Percentiles rank a stretch among this genome's conserved stretches.
Evolutionary conservation across 2,888 invertebrate species (phyloP).

Genomic region (Halictus ligatus): DNA sequence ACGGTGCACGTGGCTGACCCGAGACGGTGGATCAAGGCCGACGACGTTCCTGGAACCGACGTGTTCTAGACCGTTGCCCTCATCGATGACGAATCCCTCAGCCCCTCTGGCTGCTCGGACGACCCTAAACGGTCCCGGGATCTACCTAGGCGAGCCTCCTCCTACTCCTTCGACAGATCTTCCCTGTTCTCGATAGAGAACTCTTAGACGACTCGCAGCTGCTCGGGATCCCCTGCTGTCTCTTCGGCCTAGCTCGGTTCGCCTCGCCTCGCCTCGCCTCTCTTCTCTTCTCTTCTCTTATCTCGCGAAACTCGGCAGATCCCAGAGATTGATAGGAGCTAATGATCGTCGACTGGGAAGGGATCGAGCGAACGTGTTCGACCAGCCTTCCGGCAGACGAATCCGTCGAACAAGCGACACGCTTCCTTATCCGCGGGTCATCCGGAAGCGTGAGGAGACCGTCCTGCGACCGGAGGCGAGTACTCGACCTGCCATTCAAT

Average conservation of each 20-base stretch:
- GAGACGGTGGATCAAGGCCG: conserved; percentile 41
- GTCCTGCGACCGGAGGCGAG: conserved; percentile 19
- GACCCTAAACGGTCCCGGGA: conserved; percentile 3
- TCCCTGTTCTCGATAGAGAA: conserved; percentile 5
- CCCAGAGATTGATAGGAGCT: conserved; percentile 4
- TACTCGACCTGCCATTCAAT: conserved; percentile 57
- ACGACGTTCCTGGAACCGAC: not conserved
- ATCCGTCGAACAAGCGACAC: not conserved
- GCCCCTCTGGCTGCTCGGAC: not conserved
- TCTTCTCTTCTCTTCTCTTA: conserved; percentile 3
- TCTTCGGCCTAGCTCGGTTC: not conserved
- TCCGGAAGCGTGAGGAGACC: conserved; percentile 31
- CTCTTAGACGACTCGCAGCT: conserved; percentile 32
- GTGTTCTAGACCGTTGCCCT: conserved; percentile 11
- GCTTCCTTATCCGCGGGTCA: conserved; percentile 14
- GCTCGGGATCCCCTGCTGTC: not conserved
- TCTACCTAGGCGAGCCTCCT: not conserved
- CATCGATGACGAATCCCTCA: conserved; percentile 24
- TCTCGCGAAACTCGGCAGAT: not conserved
- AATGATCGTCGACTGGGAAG: conserved; percentile 14
- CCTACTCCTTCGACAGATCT: no score
- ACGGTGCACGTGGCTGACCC: conserved; percentile 47
- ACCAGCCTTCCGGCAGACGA: not conserved
- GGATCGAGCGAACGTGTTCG: not conserved
- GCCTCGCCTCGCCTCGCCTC: not conserved